Conservation (phyloP, 2,888 invertebrate genomes). For the Sphecodes monilicornis region DNA sequence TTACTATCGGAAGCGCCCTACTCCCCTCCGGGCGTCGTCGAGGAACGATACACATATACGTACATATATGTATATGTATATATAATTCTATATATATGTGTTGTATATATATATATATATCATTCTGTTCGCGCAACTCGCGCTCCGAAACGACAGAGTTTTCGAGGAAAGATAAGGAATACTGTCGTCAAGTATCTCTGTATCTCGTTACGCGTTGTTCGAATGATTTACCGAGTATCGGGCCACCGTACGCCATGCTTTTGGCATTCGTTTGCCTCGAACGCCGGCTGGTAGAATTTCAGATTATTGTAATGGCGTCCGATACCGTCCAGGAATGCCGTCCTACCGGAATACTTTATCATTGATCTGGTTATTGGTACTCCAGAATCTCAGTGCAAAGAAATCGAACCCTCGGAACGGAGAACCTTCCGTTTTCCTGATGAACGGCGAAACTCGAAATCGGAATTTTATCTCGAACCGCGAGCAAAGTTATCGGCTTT, state of each 20-base stretch:
- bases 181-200: neutral
- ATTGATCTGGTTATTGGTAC: neutral
- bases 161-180: neutral
- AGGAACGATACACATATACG: neutral
- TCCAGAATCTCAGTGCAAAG: neutral
- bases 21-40: neutral
- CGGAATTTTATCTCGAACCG: neutral
- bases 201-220: neutral
- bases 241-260: neutral
- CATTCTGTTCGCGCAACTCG: neutral
- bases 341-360: neutral
- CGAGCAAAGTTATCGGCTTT: neutral
- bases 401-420: neutral
- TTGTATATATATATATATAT: neutral
- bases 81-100: no score
- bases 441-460: neutral
- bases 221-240: neutral
- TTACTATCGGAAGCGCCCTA: conserved; percentile 31
- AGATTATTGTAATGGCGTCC: conserved; percentile 13
- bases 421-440: neutral
- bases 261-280: conserved; percentile 3
- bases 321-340: neutral
- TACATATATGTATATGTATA: neutral
- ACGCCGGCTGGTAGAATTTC: conserved; percentile 4
- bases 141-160: neutral